Base-by-base conservation (phyloP, 2,888 invertebrate genomes). In the Dichetophora obliterata region DNA sequence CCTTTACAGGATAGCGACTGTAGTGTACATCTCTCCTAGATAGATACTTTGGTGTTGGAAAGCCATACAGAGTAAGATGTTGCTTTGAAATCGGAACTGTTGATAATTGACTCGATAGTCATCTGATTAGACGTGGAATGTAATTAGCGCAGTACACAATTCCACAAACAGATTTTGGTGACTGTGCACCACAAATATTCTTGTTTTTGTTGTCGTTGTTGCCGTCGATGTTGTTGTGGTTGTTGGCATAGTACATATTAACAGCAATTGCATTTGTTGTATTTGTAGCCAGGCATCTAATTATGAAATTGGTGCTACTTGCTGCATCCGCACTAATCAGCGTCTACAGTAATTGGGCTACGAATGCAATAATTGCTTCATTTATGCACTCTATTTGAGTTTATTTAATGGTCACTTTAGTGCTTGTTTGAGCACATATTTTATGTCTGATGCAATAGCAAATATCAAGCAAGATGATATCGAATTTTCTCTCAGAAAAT, bases 221-320 rank as follows among this genome's bases (percentile, higher is more conserved):
- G 27, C 27, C 27, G 61, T 61, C 1, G 63, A 5, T 31, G 27
- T 16, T 63, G 63, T 63, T 31, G 69, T 79, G 75, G 61, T 78
- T 72, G 79, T 72, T 75, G 81, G 84, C 84, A 84, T 85, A 84
- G 84, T 85, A n/a, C n/a, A n/a, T n/a, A 84, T 83, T 84, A 84
- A 83, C 83, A 84, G 84, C 85, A 24, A 19, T 59, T 24, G 19
- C 11, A 59, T 22, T 19, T 59, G 11, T 27, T 59, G 11, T 14
- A 59, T 22, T 59, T 59, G 19, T 8, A 24, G 57, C 3, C 9
- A 43, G 43, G 11, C 43, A 22, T 22, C 22, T 54, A 22, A 54
- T 22, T 19, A 19, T 22, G 54, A 54, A 54, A 9, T 54, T 54
- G 54, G 19, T 11, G 54, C 22, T 22, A 54, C 22, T 54, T 54